Evolutionary conservation across 1,140 invertebrate genomes (phyloP), one percentile per base, ranked within the genome.

Genomic region (Delia radicum): DNA sequence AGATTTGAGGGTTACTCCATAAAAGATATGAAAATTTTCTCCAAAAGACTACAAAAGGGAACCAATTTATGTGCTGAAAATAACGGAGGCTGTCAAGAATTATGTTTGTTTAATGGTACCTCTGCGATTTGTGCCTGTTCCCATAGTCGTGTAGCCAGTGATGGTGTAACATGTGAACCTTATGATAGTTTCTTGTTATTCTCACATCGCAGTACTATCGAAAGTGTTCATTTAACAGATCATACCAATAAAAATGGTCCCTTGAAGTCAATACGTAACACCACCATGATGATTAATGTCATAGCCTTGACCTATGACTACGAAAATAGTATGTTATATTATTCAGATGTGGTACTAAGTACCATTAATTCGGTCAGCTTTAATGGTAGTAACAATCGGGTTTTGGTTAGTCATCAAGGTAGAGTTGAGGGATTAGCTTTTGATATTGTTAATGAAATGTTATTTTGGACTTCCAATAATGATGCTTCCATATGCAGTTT

Each of bases 401-500:
- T 93, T 15, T 85, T 96, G 62, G 89, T 94, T 1, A 90, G 91
- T 88, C 91, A 90, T 75, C 91, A 92, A 87, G 93, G 94, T 2
- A 91, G 93, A 0, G 94, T 95, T 1, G 95, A 96, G 88, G 95
- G 95, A 15, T 85, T 97, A 79, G 92, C 94, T 21, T 95, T 90
- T 85, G 93, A 94, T 78, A 87, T 88, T 55, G 80, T 89, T 0
- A 87, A 91, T 55, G 87, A 90, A 74, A 88, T 91, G 63, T 86
- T 96, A 0, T 96, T 95, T 85, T 97, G 94, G 93, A 96, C 95
- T 2, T 94, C 94, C 79, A 94, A 93, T 81, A 93, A 91, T 80
- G 91, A 94, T 82, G 91, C 93, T 0, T 91, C 92, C 4, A 92
- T 96, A 29, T 91, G 90, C 74, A 88, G 90, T 77, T 87, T 92